Evolutionary conservation across 23 tunicate species (phyloP).

Genomic region (Halocynthia aurantium): DNA sequence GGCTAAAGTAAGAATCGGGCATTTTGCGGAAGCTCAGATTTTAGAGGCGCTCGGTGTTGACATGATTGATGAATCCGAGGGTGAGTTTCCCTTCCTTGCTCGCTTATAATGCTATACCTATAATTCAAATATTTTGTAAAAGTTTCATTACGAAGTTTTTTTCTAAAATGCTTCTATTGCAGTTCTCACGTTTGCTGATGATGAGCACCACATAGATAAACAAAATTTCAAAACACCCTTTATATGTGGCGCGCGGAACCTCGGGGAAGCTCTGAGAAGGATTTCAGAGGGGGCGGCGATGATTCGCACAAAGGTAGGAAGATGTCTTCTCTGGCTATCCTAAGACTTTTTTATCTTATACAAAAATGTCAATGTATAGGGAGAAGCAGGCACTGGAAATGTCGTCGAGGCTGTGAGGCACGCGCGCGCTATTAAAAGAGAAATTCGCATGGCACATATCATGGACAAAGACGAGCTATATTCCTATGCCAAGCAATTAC

Average conservation of each 20-base stretch:
- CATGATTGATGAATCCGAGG: conserved; percentile 93
- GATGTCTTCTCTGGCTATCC: too few relatives aligned
- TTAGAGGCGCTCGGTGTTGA: conserved; percentile 66
- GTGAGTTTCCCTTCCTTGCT: neutral
- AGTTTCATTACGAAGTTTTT: too few relatives aligned
- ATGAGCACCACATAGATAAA: conserved; percentile 71
- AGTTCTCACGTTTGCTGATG: conserved; percentile 86
- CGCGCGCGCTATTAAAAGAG: conserved; percentile 71
- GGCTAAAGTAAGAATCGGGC: conserved; percentile 84
- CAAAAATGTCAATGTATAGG: conserved; percentile 20
- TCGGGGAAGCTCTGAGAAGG: conserved; percentile 85
- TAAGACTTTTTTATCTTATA: neutral
- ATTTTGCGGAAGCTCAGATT: conserved; percentile 85
- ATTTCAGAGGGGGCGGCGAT: conserved; percentile 88
- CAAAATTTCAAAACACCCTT: conserved; percentile 70
- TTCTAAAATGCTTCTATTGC: neutral
- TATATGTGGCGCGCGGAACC: conserved; percentile 79
- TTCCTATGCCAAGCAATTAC: conserved; percentile 66
- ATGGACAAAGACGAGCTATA: conserved; percentile 56
- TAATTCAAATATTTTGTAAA: too few relatives aligned
- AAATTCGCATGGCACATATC: conserved; percentile 52
- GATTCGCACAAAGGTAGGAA: conserved; percentile 67
- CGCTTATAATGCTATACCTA: too few relatives aligned
- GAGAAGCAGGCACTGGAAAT: conserved; percentile 90
- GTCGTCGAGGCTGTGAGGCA: conserved; percentile 88